These are phyloP conservation scores for Ploceus nigricollis DNA, from an alignment of 2,113 vertebrate genomes.

Conservation along the genomic window DNA sequence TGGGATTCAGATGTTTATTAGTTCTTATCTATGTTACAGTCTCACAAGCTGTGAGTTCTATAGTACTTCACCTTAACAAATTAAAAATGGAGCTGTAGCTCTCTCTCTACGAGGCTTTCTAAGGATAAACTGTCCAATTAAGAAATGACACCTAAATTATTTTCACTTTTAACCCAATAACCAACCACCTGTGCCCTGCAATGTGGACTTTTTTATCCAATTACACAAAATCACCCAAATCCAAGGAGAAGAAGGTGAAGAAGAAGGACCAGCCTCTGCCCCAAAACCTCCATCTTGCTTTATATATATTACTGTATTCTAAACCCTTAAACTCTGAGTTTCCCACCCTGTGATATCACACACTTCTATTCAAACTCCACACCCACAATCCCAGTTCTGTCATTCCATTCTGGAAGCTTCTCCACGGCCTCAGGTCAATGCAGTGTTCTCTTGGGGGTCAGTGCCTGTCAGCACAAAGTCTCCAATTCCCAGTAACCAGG, in stretches of 20 bases:
- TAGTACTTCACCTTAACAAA: background rate
- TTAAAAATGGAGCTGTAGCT: background rate
- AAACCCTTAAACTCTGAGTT: background rate
- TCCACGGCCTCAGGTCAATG: background rate
- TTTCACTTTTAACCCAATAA: background rate
- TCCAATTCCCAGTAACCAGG: accelerated
- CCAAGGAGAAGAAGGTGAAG: background rate
- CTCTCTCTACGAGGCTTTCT: background rate
- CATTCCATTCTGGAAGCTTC: background rate
- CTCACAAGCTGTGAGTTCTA: background rate
- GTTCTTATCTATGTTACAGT: background rate
- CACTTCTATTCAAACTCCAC: background rate
- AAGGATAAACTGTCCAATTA: background rate
- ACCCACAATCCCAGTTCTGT: background rate
- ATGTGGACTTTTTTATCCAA: background rate
- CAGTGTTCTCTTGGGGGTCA: background rate
- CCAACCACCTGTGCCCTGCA: background rate
- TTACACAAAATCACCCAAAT: background rate
- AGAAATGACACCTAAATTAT: background rate
- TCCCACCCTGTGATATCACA: background rate
- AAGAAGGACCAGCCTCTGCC: background rate
- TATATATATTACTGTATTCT: background rate
- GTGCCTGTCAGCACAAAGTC: background rate
- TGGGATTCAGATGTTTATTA: background rate
- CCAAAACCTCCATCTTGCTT: background rate